Conservation (phyloP, 2,888 invertebrate species). For the Malthinus seriepunctatus region DNA sequence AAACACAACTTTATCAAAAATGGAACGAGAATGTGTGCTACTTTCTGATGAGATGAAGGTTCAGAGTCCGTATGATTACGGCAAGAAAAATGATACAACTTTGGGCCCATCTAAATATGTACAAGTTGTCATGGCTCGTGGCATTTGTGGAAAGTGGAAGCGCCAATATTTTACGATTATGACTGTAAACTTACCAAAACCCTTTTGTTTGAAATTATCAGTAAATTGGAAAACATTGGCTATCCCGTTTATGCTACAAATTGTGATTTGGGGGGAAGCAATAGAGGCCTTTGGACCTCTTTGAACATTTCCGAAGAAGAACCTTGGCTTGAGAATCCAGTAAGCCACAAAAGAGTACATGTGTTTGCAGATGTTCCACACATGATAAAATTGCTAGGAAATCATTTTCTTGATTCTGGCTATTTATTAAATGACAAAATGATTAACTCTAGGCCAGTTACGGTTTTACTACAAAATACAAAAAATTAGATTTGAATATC, state of each 20-base stretch:
- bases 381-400: constrained; percentile 13
- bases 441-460: neutral
- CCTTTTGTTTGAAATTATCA: constrained; percentile 1
- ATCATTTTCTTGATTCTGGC: constrained; percentile 15
- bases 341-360: neutral
- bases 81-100: constrained; percentile 26
- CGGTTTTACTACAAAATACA: neutral
- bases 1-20: neutral
- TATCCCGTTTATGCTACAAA: neutral
- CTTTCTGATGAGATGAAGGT: constrained; percentile 32
- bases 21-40: constrained; percentile 24
- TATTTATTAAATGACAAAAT: constrained; percentile 3
- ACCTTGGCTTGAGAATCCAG: constrained; percentile 6
- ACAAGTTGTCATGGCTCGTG: constrained; percentile 31
- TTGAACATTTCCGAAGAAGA: neutral
- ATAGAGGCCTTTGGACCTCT: constrained; percentile 6
- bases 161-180: constrained; percentile 29
- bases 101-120: constrained; percentile 26
- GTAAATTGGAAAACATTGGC: constrained; percentile 3
- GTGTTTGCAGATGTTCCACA: constrained; percentile 13
- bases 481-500: neutral
- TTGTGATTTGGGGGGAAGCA: constrained; percentile 9
- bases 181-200: neutral
- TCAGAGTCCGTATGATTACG: constrained; percentile 22
- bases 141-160: constrained; percentile 31